phyloP scores from a whole-genome alignment of 2,797 vertebrate genomes.

The Prionace glauca region DNA sequence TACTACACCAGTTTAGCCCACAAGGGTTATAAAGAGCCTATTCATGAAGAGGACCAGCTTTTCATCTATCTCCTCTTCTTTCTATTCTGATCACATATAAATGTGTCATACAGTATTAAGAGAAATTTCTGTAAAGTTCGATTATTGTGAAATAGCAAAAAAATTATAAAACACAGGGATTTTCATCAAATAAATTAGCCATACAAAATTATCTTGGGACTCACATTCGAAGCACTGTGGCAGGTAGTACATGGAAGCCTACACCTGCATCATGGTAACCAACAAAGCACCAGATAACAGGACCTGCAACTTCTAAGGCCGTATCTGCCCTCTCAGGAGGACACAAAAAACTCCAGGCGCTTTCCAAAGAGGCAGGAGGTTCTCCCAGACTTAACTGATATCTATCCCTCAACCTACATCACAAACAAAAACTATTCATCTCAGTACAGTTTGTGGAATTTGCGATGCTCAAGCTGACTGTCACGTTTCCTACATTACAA shows the following conservation, averaged over 20 bases:
- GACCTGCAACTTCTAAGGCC: background rate
- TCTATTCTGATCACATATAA: background rate
- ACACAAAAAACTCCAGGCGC: background rate
- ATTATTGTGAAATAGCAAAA: background rate
- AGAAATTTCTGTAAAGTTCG: background rate
- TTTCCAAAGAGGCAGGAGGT: background rate
- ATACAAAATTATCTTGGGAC: background rate
- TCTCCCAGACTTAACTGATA: background rate
- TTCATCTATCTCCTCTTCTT: background rate
- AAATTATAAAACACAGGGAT: background rate
- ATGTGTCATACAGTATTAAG: background rate
- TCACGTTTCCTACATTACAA: background rate
- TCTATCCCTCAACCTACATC: background rate
- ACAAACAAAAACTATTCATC: background rate
- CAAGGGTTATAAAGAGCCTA: background rate
- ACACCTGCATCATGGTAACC: background rate
- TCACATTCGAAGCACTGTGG: background rate
- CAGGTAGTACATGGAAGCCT: background rate
- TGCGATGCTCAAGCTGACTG: too few relatives aligned
- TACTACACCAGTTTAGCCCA: background rate
- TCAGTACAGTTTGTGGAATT: background rate
- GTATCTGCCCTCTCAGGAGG: background rate
- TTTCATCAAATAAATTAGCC: background rate
- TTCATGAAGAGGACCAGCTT: background rate
- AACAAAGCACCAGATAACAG: background rate